Evolutionary conservation across 1,140 invertebrate genomes (phyloP).

Genomic region (Elymnias hypermnestra): DNA sequence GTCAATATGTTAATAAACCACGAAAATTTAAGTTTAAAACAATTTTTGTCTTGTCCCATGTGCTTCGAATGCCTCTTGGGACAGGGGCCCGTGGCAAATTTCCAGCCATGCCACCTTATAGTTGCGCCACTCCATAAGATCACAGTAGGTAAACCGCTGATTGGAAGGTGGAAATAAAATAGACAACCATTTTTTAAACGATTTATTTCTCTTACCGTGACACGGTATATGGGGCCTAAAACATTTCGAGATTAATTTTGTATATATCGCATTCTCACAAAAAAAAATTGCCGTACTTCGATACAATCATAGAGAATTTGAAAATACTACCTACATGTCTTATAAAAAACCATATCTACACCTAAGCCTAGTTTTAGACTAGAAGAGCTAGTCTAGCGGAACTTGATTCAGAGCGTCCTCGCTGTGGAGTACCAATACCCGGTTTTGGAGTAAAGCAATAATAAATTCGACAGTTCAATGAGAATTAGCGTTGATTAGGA

Average conservation of each 20-base stretch:
- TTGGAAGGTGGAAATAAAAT: no score
- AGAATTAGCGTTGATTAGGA: no score
- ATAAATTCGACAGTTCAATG: not conserved
- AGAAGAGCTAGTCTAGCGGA: constrained; percentile 59
- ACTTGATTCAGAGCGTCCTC: constrained; percentile 34
- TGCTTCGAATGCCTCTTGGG: no score
- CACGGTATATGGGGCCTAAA: constrained; percentile 59
- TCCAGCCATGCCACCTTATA: no score
- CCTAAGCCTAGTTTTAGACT: constrained; percentile 60
- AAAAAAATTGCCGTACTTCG: constrained; percentile 34
- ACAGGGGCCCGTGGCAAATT: no score
- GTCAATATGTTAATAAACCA: no score
- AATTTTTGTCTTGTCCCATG: no score
- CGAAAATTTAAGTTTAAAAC: no score
- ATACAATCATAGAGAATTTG: constrained; percentile 63
- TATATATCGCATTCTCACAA: constrained; percentile 47
- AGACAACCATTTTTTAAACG: constrained; percentile 35
- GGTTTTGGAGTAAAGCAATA: not conserved
- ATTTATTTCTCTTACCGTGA: constrained; percentile 66
- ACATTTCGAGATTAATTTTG: constrained; percentile 53
- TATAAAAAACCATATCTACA: constrained; percentile 71
- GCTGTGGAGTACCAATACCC: constrained; percentile 13
- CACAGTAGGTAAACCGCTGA: no score
- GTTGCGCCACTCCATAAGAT: no score
- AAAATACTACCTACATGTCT: constrained; percentile 67